Percentiles rank a stretch among this genome's conserved stretches.
Conservation (phyloP, 2,113 vertebrate species). For the Tetraodon nigroviridis region DNA sequence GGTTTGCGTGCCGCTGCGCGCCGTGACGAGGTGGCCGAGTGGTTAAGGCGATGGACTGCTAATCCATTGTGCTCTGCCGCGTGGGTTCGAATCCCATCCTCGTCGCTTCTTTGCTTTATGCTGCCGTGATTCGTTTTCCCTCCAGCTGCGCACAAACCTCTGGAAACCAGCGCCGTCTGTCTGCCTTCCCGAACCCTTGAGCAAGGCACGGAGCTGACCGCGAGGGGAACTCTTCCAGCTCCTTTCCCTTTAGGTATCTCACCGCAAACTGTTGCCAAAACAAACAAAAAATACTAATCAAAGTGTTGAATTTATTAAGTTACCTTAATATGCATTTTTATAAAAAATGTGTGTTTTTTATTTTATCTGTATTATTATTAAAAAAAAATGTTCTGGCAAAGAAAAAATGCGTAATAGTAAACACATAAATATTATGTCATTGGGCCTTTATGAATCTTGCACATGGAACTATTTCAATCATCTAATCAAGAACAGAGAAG, state of each 20-base stretch:
- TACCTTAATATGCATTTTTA: too few species aligned
- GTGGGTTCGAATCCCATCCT: conserved; percentile 73
- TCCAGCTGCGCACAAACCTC: too few species aligned
- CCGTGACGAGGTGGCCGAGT: conserved; percentile 72
- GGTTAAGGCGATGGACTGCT: conserved; percentile 76
- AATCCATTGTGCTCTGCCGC: conserved; percentile 75
- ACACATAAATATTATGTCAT: neutral
- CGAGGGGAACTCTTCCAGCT: neutral
- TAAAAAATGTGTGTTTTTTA: too few species aligned
- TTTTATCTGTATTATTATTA: too few species aligned
- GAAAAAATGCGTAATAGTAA: neutral
- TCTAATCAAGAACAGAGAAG: too few species aligned
- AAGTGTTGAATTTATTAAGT: neutral
- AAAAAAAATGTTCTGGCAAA: neutral
- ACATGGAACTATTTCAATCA: too few species aligned
- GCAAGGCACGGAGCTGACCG: too few species aligned
- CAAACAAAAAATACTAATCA: neutral
- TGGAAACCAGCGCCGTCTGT: too few species aligned
- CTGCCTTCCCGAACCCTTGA: too few species aligned
- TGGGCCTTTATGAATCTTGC: too few species aligned
- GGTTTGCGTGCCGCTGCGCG: too few species aligned
- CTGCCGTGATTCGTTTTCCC: too few species aligned
- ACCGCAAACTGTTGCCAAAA: conserved; percentile 12
- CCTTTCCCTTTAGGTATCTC: conserved; percentile 5
- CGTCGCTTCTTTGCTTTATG: conserved; percentile 18